Conservation (phyloP, 1,140 invertebrate genomes). For the Oppia nitens region DNA sequence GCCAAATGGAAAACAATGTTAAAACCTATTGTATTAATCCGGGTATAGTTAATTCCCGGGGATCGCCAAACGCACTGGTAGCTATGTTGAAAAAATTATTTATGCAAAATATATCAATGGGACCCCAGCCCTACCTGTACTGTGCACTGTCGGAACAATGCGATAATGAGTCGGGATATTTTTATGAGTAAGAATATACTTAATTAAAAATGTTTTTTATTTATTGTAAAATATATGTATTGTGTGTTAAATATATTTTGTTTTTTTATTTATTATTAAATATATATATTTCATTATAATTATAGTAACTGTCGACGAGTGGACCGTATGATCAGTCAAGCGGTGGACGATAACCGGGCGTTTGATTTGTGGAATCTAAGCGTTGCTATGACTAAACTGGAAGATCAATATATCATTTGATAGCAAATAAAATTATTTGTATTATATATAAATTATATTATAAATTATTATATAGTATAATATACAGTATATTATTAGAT, state of each 20-base stretch:
- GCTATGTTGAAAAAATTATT: slow-evolving; percentile 56
- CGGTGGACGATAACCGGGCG: slow-evolving; percentile 34
- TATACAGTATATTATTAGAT: no score
- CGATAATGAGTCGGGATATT: background rate
- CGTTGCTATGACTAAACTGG: no score
- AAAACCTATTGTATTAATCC: slow-evolving; percentile 26
- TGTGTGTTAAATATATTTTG: no score
- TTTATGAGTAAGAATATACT: slow-evolving; percentile 8
- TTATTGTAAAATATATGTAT: no score
- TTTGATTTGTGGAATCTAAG: slow-evolving; percentile 51
- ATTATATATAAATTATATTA: no score
- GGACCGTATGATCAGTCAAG: slow-evolving; percentile 21
- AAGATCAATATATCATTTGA: no score
- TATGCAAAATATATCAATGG: slow-evolving; percentile 48
- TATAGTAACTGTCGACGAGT: slow-evolving; percentile 6
- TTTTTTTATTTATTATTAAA: no score
- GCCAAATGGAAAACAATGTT: no score
- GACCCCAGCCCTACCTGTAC: slow-evolving; percentile 53
- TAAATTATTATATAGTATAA: no score
- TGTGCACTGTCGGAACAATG: slow-evolving; percentile 38
- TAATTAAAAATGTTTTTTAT: no score
- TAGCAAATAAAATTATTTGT: no score
- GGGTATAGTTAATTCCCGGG: slow-evolving; percentile 26
- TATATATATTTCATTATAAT: no score
- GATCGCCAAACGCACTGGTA: slow-evolving; percentile 44